Evolutionary conservation across 1,140 invertebrate species (phyloP), one percentile per base, ranked within the genome.

Genomic region (Steinernema khuongi): DNA sequence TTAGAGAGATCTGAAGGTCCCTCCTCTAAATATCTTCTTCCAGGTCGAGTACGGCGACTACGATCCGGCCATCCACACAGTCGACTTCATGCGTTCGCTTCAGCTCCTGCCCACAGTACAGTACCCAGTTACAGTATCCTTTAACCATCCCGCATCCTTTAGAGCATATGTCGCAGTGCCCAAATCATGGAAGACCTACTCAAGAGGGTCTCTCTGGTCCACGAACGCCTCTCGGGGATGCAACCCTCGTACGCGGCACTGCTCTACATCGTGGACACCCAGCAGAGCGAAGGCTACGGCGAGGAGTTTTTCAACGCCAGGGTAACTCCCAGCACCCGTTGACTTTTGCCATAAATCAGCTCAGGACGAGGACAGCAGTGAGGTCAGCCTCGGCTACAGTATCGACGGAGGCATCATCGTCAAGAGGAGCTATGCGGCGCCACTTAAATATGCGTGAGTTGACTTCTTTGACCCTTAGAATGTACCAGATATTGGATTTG

Each of bases 11-110:
- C 26, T 26, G 22, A 70, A 18, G n/a, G 26, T 36, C 4, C 19
- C 17, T 33, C 26, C 18, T 70, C 17, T 70, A 43, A n/a, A 71
- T 36, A 67, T 67, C 4, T 1, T 66, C 30, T 66, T 43, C 19
- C 4, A 29, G 67, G 80, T 82, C 1, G 81, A 82, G 43, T 82
- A 60, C 50, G 74, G 75, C 18, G 78, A 82, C 70, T 81, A 79
- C 60, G 81, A 81, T 33, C 26, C 50, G 18, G 26, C 73, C 31
- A 29, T 74, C 7, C 79, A 81, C 71, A 80, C 80, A 1, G 18
- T 83, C 14, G 80, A 82, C n/a, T 74, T 81, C 70, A 44, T 82
- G 7, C 67, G 76, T 41, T 67, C 77, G 17, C 66, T 82, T 30
- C 50, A 68, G 22, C 68, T 82, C 1, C 60, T 82, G 36, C 81